Percentiles rank a stretch among this genome's conserved stretches.
Conservation (phyloP, 2,113 vertebrate species). For the Tichodroma muraria region DNA sequence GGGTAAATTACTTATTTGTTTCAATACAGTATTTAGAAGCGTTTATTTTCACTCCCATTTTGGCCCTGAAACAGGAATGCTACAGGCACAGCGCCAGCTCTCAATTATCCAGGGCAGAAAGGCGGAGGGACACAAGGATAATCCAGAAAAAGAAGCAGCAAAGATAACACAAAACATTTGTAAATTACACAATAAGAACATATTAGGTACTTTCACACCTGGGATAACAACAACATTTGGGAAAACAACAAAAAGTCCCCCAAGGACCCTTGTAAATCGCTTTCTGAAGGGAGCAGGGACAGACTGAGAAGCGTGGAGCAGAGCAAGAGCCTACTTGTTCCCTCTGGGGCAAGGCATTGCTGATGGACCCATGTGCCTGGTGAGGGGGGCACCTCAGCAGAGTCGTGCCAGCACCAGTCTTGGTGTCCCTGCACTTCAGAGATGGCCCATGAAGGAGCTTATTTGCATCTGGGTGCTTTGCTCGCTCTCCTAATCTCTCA, state of each 20-base stretch:
- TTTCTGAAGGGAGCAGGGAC: neutral
- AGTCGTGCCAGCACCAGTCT: neutral
- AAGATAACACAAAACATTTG: neutral
- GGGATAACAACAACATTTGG: neutral
- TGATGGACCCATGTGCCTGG: fast-evolving
- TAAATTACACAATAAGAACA: neutral
- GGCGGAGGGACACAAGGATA: neutral
- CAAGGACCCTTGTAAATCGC: neutral
- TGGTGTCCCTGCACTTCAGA: neutral
- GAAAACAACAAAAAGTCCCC: neutral
- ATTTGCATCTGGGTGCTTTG: neutral
- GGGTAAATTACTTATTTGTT: conserved; percentile 24
- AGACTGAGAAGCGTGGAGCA: neutral
- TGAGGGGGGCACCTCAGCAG: neutral
- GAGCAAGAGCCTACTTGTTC: neutral
- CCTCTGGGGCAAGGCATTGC: neutral
- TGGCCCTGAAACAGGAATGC: neutral
- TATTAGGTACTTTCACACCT: neutral
- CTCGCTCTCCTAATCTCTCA: neutral
- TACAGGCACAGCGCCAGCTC: neutral
- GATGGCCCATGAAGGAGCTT: neutral
- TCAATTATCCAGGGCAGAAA: conserved; percentile 14
- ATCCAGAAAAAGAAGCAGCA: neutral
- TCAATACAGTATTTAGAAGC: conserved; percentile 1
- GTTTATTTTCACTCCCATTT: conserved; percentile 40